Evolutionary conservation across 2,888 invertebrate genomes (phyloP), one percentile per base, ranked within the genome.

Genomic region (Diogma glabrata): DNA sequence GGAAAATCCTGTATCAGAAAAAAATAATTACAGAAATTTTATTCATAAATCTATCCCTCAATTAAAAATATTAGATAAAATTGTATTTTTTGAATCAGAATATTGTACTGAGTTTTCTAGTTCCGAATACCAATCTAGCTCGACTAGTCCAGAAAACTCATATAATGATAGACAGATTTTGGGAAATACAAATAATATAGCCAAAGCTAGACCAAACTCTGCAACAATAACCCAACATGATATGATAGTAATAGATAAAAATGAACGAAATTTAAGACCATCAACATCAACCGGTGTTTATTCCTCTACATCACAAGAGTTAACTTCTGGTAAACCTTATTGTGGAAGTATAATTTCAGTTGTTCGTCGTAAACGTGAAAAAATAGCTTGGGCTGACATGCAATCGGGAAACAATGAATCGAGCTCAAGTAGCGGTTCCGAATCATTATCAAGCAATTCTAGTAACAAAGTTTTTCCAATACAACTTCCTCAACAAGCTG

Each of bases 1-100:
- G 23, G 70, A 71, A 12, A 76, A 76, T 63, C 72, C 71, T 2
- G 67, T 72, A 2, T 62, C 68, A 2, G 59, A 61, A 28, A 55
- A 62, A 20, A 55, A 58, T 1, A 56, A 65, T 3, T 74, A 73
- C 57, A 62, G 69, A 1, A 60, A 60, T 16, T 64, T 63, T 4
- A 58, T 74, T 5, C 60, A 64, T 22, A 61, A 65, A 24, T 60
- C 64, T 55, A 63, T 75, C 14, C 66, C 70, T 4, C 62, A 64
- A 1, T 57, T 75, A 10, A 60, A 63, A 46, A 55, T 65, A 4
- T 62, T 75, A 8, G 75, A 75, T 61, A 71, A 67, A 1, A 55
- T 57, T 9, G n/a, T 61, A 1, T 51, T 68, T 10, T 36, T 50
- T 1, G 57, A 52, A 20, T 5, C 33, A 9, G 54, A 53, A 12